Conservation (phyloP, 2,888 invertebrate genomes). For the Cataglyphis cursor region DNA sequence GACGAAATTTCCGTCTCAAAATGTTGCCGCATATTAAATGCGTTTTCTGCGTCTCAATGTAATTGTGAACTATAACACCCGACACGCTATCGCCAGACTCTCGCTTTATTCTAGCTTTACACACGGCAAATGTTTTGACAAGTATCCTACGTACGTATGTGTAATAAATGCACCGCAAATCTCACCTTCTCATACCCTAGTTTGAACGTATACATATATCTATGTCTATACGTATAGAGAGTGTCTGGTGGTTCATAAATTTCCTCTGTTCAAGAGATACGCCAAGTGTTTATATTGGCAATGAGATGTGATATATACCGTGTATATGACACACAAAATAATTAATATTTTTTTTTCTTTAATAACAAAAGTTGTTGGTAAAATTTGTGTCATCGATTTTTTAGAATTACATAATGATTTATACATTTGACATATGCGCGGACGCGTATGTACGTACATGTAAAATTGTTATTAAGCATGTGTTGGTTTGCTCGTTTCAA, state of each 20-base stretch:
- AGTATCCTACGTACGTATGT: not conserved
- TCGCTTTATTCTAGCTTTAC: slow-evolving; percentile 6
- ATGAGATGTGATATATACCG: not conserved
- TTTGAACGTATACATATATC: not conserved
- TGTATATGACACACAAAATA: not conserved
- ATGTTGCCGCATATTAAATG: slow-evolving; percentile 27
- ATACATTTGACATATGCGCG: not conserved
- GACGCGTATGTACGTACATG: too few relatives aligned
- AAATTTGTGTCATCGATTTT: too few relatives aligned
- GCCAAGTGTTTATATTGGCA: not conserved
- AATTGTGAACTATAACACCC: slow-evolving; percentile 28
- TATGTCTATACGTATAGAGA: too few relatives aligned
- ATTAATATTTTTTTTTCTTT: not conserved
- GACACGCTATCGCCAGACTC: not conserved
- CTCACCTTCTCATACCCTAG: not conserved
- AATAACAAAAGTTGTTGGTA: not conserved
- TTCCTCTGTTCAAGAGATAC: not conserved
- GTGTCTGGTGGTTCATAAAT: not conserved
- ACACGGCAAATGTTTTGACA: slow-evolving; percentile 26
- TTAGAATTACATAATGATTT: not conserved
- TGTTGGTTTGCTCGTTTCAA: slow-evolving; percentile 19
- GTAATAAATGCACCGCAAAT: slow-evolving; percentile 19
- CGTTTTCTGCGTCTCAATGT: not conserved
- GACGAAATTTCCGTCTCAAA: slow-evolving; percentile 34
- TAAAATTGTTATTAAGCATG: slow-evolving; percentile 2